Conservation (phyloP, 2,113 vertebrate species). For the Raja brachyura region DNA sequence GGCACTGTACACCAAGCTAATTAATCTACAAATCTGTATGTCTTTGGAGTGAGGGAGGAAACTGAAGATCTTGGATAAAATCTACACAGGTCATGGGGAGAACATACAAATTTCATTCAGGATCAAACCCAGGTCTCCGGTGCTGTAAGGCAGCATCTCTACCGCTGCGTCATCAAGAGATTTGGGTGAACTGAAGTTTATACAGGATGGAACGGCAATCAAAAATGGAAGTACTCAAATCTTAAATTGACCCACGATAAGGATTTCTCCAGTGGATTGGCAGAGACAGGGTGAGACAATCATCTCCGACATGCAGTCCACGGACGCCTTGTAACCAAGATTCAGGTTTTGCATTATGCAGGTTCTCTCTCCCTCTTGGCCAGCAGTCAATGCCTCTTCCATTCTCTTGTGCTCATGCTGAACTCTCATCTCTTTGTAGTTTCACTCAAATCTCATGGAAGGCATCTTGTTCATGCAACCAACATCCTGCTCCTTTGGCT, state of each 20-base stretch:
- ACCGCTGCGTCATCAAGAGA: not conserved
- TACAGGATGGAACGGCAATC: not conserved
- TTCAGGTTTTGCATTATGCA: not conserved
- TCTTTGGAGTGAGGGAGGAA: no score
- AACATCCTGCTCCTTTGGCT: not conserved
- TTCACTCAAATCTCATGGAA: not conserved
- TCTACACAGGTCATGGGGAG: no score
- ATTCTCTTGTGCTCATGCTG: not conserved
- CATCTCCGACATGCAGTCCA: not conserved
- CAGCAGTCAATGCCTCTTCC: not conserved
- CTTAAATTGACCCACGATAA: not conserved
- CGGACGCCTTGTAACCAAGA: not conserved
- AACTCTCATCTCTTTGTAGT: not conserved
- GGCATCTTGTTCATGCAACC: not conserved
- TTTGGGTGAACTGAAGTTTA: not conserved
- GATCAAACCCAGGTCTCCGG: no score
- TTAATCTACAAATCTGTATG: no score
- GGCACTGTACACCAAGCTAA: no score
- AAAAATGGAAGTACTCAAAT: not conserved
- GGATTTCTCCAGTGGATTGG: not conserved
- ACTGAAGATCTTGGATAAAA: no score
- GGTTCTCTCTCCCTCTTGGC: not conserved
- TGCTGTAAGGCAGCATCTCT: no score
- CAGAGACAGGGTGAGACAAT: no score
- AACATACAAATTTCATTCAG: no score